Percentiles rank a stretch among this genome's conserved stretches.
Conservation (phyloP, 1,140 invertebrate species). For the Diorhabda carinulata region DNA sequence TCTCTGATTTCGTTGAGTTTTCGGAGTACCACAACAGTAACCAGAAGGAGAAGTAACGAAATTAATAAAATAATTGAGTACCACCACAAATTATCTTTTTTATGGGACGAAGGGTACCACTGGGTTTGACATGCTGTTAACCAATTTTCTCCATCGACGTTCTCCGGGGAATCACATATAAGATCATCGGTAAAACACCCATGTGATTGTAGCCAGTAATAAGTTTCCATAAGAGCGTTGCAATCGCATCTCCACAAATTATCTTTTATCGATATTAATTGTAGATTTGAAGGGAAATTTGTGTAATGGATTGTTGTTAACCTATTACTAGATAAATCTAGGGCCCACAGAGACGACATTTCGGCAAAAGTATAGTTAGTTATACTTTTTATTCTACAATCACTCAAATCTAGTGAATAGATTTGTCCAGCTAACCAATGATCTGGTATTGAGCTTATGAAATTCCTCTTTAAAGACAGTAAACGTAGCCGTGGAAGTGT, state of each 20-base stretch:
- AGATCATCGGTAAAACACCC: slow-evolving; percentile 54
- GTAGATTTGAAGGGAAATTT: slow-evolving; percentile 57
- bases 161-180: slow-evolving; percentile 59
- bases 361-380: slow-evolving; percentile 54
- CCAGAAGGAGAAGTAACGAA: slow-evolving; percentile 49
- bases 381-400: slow-evolving; percentile 51
- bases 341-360: slow-evolving; percentile 52
- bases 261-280: slow-evolving; percentile 53
- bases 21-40: slow-evolving; percentile 52
- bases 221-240: slow-evolving; percentile 55
- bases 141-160: slow-evolving; percentile 61
- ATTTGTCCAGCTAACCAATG: slow-evolving; percentile 54
- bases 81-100: slow-evolving; percentile 57
- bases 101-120: slow-evolving; percentile 52
- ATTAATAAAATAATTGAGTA: slow-evolving; percentile 56
- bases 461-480: slow-evolving; percentile 58
- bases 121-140: slow-evolving; percentile 57
- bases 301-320: slow-evolving; percentile 58
- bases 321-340: slow-evolving; percentile 64
- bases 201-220: slow-evolving; percentile 55
- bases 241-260: slow-evolving; percentile 75
- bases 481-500: slow-evolving; percentile 52
- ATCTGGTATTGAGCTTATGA: slow-evolving; percentile 55
- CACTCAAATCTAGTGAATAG: slow-evolving; percentile 56
- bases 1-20: slow-evolving; percentile 51